Evolutionary conservation across 2,888 invertebrate genomes (phyloP).

Genomic region (Plagodis dolabraria): DNA sequence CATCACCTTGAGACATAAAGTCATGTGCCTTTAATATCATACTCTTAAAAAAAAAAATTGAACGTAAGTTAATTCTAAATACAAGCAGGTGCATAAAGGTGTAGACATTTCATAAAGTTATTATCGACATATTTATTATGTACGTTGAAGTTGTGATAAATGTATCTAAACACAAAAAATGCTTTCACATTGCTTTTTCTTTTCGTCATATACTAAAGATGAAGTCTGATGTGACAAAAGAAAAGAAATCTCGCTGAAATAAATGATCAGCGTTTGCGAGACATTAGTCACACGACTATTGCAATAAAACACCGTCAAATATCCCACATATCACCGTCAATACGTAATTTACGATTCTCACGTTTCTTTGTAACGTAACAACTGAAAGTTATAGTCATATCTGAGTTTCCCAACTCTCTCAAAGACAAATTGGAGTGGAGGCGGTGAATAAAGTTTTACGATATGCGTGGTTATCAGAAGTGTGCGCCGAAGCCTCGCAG

Average conservation of each 20-base stretch:
- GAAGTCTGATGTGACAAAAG: constrained; percentile 12
- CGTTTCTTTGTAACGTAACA: constrained; percentile 52
- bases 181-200: no score
- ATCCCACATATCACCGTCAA: constrained; percentile 46
- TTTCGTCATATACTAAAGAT: background rate
- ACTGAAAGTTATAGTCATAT: constrained; percentile 66
- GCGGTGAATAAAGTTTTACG: constrained; percentile 78
- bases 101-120: no score
- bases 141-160: no score
- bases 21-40: no score
- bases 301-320: constrained; percentile 41
- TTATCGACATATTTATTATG: no score
- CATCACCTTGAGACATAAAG: no score
- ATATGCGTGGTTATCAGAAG: constrained; percentile 76
- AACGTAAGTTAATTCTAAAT: no score
- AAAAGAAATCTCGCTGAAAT: constrained; percentile 26
- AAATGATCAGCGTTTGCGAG: constrained; percentile 32
- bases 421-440: constrained; percentile 75
- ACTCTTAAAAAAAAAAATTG: no score
- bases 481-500: constrained; percentile 57
- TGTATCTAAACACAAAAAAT: no score
- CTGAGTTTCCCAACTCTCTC: constrained; percentile 67
- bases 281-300: constrained; percentile 29
- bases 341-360: constrained; percentile 53
- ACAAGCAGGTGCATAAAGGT: no score